Evolutionary conservation across 1,140 invertebrate genomes (phyloP).

Genomic region (Sinella curviseta): DNA sequence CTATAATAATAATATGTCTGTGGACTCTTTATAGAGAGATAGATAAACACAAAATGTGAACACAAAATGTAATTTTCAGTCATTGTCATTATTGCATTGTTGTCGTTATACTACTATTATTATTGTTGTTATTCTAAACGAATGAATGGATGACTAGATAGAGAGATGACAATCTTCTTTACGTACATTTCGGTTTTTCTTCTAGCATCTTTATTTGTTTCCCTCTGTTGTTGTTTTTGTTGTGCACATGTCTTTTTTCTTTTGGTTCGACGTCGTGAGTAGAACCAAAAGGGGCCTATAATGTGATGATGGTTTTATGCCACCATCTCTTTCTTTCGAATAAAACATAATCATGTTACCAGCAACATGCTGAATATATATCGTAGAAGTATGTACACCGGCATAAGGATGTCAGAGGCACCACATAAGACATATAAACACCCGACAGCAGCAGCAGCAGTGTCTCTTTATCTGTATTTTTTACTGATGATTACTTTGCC

Average conservation of each 20-base stretch:
- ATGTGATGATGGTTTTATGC: not conserved
- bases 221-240: not conserved
- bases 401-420: no score
- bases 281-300: not conserved
- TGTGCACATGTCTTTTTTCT: not conserved
- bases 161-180: conserved; percentile 1
- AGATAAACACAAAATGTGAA: no score
- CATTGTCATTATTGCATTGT: conserved; percentile 9
- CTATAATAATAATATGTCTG: no score
- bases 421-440: no score
- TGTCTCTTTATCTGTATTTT: no score
- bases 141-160: not conserved
- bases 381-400: no score
- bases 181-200: not conserved
- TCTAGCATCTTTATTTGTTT: conserved; percentile 6
- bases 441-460: no score
- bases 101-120: no score
- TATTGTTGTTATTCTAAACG: not conserved
- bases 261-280: no score
- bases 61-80: not conserved
- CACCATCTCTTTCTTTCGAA: not conserved
- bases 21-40: not conserved
- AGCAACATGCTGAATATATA: no score
- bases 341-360: not conserved
- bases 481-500: not conserved